Evolutionary conservation across 2,797 vertebrate species (phyloP).

Genomic region (Nannoperca australis): DNA sequence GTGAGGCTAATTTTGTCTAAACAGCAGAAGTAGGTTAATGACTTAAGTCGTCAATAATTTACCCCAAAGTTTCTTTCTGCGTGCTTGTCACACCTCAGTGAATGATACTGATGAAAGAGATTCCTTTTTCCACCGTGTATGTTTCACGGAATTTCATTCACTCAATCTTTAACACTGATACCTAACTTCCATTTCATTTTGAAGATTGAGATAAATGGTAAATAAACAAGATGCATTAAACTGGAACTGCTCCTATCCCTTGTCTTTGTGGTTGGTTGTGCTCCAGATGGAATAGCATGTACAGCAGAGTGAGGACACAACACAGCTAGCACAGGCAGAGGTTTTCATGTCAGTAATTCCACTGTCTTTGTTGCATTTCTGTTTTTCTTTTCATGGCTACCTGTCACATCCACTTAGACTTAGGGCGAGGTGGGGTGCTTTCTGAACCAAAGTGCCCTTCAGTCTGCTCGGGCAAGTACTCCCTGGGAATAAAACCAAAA

Average conservation of each 20-base stretch:
- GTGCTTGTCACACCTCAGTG: conserved; percentile 13
- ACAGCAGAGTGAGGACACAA: conserved; percentile 25
- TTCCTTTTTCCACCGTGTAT: background rate
- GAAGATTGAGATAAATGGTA: conserved; percentile 51
- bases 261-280: conserved; percentile 54
- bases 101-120: conserved; percentile 1
- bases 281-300: conserved; percentile 52
- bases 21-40: conserved; percentile 74
- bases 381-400: conserved; percentile 55
- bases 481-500: conserved; percentile 79
- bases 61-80: conserved; percentile 44
- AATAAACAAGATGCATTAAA: conserved; percentile 60
- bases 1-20: conserved; percentile 65
- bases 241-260: conserved; percentile 43
- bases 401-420: conserved; percentile 80
- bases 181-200: conserved; percentile 24
- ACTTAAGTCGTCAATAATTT: conserved; percentile 72
- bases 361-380: conserved; percentile 63
- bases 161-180: conserved; percentile 6
- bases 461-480: conserved; percentile 70
- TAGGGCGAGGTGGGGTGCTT: conserved; percentile 67
- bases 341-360: conserved; percentile 76
- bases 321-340: conserved; percentile 22
- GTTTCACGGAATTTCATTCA: conserved; percentile 28
- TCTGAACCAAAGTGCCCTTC: conserved; percentile 80